These are phyloP conservation scores for Hermodice carunculata DNA, from an alignment of 2,888 invertebrate genomes.

Conservation along the genomic window DNA sequence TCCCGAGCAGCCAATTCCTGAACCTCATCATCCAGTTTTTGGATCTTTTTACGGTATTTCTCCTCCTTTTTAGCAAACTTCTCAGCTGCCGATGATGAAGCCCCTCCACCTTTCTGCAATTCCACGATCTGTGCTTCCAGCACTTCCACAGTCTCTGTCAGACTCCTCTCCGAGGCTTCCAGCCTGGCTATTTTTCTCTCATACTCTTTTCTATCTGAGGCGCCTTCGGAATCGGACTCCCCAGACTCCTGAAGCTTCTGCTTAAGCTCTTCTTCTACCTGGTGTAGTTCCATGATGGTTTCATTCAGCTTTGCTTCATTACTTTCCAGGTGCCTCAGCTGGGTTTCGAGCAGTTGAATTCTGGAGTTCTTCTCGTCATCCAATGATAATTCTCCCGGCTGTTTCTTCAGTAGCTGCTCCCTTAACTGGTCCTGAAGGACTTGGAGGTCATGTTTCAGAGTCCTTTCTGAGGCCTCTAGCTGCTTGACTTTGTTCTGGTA, in stretches of 20 bases:
- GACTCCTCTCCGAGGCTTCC: neutral
- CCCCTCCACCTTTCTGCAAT: neutral
- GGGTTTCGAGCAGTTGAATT: constrained; percentile 7
- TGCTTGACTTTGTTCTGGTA: too few species aligned
- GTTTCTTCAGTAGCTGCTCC: too few species aligned
- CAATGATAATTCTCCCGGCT: too few species aligned
- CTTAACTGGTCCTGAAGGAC: constrained; percentile 39
- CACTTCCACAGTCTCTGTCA: constrained; percentile 1
- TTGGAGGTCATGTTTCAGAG: constrained; percentile 58
- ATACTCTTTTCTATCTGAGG: neutral
- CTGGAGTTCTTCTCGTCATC: constrained; percentile 14
- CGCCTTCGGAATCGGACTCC: neutral
- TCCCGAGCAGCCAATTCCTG: constrained; percentile 11
- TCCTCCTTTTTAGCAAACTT: neutral
- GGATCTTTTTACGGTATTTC: neutral
- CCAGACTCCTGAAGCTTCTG: neutral
- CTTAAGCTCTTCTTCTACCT: constrained; percentile 1
- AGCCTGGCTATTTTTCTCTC: constrained; percentile 1
- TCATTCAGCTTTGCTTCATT: constrained; percentile 4
- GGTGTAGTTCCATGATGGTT: constrained; percentile 1
- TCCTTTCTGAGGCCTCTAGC: constrained; percentile 22
- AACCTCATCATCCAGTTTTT: constrained; percentile 7
- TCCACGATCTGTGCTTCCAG: constrained; percentile 1
- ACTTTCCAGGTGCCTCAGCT: constrained; percentile 12
- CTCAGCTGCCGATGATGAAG: neutral